Evolutionary conservation across 2,888 invertebrate genomes (phyloP).

Genomic region (Habrosyne pyritoides): DNA sequence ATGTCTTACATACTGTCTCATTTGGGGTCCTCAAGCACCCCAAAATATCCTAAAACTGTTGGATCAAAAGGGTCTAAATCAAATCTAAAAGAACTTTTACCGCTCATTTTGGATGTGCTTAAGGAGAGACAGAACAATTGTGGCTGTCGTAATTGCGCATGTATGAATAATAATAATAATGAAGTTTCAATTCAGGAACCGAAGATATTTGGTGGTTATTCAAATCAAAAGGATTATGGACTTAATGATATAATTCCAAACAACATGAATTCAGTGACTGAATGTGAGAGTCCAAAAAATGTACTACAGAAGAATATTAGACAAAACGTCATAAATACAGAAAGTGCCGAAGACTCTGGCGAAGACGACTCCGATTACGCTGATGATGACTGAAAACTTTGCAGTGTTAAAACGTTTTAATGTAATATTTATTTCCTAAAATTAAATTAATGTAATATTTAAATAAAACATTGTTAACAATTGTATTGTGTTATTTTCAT

Average conservation of each 20-base stretch:
- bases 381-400: slow-evolving; percentile 28
- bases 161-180: slow-evolving; percentile 24
- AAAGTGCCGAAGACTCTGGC: slow-evolving; percentile 35
- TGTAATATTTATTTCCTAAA: slow-evolving; percentile 13
- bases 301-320: slow-evolving; percentile 16
- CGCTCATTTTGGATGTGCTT: slow-evolving; percentile 63
- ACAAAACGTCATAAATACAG: slow-evolving; percentile 24
- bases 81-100: slow-evolving; percentile 59
- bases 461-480: slow-evolving; percentile 1
- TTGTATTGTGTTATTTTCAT: background rate
- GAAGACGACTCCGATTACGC: slow-evolving; percentile 22
- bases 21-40: slow-evolving; percentile 19
- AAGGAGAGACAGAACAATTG: slow-evolving; percentile 54
- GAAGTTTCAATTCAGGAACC: slow-evolving; percentile 21
- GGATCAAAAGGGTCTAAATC: slow-evolving; percentile 43
- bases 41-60: slow-evolving; percentile 24
- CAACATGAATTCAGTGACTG: slow-evolving; percentile 18
- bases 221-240: slow-evolving; percentile 49
- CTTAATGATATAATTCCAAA: slow-evolving; percentile 20
- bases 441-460: background rate
- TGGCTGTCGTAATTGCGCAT: slow-evolving; percentile 46
- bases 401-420: background rate
- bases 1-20: slow-evolving; percentile 40
- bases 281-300: slow-evolving; percentile 17
- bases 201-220: slow-evolving; percentile 44